phyloP scores from a whole-genome alignment of 2,888 invertebrate genomes.

The Pogonocherus hispidulus region DNA sequence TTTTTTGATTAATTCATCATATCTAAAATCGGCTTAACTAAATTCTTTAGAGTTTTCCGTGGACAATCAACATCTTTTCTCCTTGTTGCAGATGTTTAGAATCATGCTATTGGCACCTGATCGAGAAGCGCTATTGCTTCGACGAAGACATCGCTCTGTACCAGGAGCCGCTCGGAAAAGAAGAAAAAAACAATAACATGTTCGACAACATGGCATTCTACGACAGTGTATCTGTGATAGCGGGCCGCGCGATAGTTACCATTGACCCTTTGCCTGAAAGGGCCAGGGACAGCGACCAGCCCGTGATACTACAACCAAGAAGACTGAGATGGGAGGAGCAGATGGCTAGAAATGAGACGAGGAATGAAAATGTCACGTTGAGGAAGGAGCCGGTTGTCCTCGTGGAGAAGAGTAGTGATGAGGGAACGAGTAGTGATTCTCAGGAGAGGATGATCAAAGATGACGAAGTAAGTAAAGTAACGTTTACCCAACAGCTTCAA shows the following conservation, averaged over 20 bases:
- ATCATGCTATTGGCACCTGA: constrained; percentile 80
- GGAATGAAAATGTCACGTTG: constrained; percentile 39
- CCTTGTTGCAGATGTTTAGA: constrained; percentile 75
- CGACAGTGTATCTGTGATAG: constrained; percentile 67
- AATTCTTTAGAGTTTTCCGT: too few relatives aligned
- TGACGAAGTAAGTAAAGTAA: constrained; percentile 30
- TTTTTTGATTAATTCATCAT: too few relatives aligned
- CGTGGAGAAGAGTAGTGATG: constrained; percentile 41
- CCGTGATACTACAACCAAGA: constrained; percentile 56
- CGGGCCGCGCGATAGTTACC: constrained; percentile 65
- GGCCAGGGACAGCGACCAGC: constrained; percentile 24
- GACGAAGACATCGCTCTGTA: constrained; percentile 79
- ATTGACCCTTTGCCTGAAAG: constrained; percentile 63
- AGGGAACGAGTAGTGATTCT: constrained; percentile 11
- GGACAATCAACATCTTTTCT: too few relatives aligned
- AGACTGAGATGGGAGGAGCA: constrained; percentile 57
- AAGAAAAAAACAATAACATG: constrained; percentile 62
- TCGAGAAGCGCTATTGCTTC: constrained; percentile 81
- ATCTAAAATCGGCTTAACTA: too few relatives aligned
- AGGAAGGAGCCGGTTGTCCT: constrained; percentile 27
- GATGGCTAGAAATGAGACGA: constrained; percentile 38
- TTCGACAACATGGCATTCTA: constrained; percentile 68
- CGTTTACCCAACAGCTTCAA: too few relatives aligned
- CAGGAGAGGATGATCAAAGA: constrained; percentile 8
- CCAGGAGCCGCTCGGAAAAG: constrained; percentile 64